Base-by-base conservation (phyloP, 2,888 invertebrate genomes). In the Drosophila sordidula region DNA sequence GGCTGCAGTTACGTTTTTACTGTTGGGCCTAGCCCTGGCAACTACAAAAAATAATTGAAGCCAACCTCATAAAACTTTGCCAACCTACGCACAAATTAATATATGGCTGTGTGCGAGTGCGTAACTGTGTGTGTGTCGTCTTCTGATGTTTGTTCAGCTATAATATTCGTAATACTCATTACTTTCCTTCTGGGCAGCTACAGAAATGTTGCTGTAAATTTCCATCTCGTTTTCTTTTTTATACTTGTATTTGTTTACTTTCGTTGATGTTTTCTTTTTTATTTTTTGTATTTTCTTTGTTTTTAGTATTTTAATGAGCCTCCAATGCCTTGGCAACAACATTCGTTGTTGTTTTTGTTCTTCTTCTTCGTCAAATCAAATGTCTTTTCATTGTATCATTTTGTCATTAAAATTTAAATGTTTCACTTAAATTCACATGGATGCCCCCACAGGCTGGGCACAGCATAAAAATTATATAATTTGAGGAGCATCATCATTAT, bases 11-110 rank as follows among this genome's bases (percentile, higher is more conserved):
- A 63, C 39, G 44, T 42, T 55, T 64, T 72, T 69, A 70, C 57
- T 63, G 63, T 55, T 51, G 75, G 63, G 54, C 46, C 63, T 46
- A 51, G 55, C 55, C 54, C 34, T 32, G 42, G 39, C 57, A 57
- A 76, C 76, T 59, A 76, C 55, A 56, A 63, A 45, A 66, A 76
- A 80, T 86, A 86, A 86, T 76, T 79, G 86, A 76, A 73, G 77
- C 64, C 50, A 47, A 56, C 22, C 59, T 38, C 73, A 86, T 83
- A 52, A 73, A 80, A 80, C 83, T 83, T 82, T 65, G 58, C 64
- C 54, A 26, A 26, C 46, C 54, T 9, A 45, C 36, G 50, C 49
- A 56, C 47, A 59, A 62, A 54, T 44, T 67, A 51, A 67, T 66
- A 66, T 45, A 59, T 45, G 16, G n/a, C 32, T 26, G 12, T 18